These are phyloP conservation scores for Pionites leucogaster DNA, from an alignment of 2,113 vertebrate genomes.

Conservation along the genomic window DNA sequence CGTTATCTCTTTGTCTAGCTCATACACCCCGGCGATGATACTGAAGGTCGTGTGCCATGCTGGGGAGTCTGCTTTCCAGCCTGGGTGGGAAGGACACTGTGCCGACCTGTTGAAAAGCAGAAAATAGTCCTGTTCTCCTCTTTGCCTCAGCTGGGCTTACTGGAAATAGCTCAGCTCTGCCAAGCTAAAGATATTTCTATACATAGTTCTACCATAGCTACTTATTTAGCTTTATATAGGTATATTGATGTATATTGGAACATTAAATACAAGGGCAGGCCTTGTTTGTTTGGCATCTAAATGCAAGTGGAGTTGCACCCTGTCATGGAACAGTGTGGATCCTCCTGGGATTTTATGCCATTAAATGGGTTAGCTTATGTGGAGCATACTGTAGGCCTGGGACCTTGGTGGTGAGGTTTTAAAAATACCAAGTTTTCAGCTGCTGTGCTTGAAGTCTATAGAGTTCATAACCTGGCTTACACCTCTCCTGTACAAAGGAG, in stretches of 20 bases:
- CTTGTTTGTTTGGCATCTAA: not conserved
- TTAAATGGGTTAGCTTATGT: not conserved
- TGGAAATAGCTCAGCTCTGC: not conserved
- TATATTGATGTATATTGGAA: not conserved
- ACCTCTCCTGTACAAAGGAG: not conserved
- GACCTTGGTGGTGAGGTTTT: not conserved
- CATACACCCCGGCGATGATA: not conserved
- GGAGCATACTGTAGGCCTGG: not conserved
- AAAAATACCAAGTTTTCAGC: not conserved
- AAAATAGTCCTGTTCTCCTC: not conserved
- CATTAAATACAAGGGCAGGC: not conserved
- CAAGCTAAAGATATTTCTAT: not conserved
- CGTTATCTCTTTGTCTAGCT: slow-evolving; percentile 61
- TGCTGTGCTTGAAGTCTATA: not conserved
- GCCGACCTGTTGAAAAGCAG: not conserved
- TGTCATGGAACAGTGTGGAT: not conserved
- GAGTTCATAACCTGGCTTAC: not conserved
- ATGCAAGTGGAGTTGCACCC: not conserved
- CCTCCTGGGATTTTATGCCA: not conserved
- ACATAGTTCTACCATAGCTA: not conserved
- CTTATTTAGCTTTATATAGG: not conserved
- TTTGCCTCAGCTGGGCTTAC: not conserved
- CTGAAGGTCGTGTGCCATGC: not conserved
- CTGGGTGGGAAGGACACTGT: not conserved
- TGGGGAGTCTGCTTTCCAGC: not conserved